phyloP scores from a whole-genome alignment of 2,888 invertebrate genomes.

The Diarsia rubi region DNA sequence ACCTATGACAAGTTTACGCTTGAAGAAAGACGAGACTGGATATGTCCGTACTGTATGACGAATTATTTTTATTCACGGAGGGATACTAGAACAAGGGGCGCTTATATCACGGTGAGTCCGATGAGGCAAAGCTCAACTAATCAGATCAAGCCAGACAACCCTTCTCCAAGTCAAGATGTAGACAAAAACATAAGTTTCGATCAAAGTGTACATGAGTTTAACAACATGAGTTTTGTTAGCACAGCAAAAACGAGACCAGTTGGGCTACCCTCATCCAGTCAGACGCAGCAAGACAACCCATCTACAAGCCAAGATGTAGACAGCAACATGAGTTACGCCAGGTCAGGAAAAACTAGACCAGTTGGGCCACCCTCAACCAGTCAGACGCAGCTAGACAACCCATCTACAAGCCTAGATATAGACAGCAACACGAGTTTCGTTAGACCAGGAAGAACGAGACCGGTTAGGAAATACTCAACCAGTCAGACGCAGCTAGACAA shows the following conservation, averaged over 20 bases:
- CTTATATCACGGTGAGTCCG: neutral
- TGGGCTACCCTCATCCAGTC: neutral
- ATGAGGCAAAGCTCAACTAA: neutral
- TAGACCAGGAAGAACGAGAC: too few relatives aligned
- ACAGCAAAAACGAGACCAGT: neutral
- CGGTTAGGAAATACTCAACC: too few relatives aligned
- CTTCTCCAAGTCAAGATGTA: neutral
- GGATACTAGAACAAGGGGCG: neutral
- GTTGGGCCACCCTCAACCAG: too few relatives aligned
- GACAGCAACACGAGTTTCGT: too few relatives aligned
- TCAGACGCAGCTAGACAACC: too few relatives aligned
- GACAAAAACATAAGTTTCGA: neutral
- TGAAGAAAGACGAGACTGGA: conserved; percentile 17
- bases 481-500: too few relatives aligned
- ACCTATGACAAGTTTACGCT: conserved; percentile 3
- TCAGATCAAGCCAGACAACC: neutral
- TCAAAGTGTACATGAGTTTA: too few relatives aligned
- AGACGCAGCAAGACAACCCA: neutral
- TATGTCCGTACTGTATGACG: conserved; percentile 1
- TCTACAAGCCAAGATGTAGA: too few relatives aligned
- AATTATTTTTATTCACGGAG: neutral
- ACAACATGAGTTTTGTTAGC: neutral
- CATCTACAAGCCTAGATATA: too few relatives aligned
- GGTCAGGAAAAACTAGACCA: too few relatives aligned
- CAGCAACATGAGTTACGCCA: too few relatives aligned